These are phyloP conservation scores for Oligia strigilis DNA, from an alignment of 2,888 invertebrate genomes.

Conservation along the genomic window DNA sequence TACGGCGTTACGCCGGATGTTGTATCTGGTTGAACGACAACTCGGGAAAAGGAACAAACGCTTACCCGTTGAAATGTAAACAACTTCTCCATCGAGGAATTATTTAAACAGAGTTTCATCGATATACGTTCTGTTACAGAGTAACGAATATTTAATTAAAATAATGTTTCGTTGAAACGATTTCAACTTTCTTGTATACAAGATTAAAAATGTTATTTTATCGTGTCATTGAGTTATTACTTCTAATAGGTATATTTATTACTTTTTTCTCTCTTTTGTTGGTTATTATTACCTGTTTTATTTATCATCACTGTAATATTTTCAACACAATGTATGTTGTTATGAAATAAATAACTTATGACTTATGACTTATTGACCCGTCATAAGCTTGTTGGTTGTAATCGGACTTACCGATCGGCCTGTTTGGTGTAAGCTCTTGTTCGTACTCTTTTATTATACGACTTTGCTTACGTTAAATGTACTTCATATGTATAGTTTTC, in stretches of 20 bases:
- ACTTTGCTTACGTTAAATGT: not conserved
- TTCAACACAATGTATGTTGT: too few species aligned
- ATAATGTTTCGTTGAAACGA: not conserved
- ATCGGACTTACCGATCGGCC: not conserved
- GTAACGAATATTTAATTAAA: too few species aligned
- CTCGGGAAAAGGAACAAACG: slow-evolving; percentile 28
- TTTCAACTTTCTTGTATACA: slow-evolving; percentile 22
- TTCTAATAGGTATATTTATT: not conserved
- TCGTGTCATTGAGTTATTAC: not conserved
- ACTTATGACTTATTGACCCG: too few species aligned
- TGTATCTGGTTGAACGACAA: slow-evolving; percentile 25
- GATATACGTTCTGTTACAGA: not conserved
- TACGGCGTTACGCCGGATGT: slow-evolving; percentile 42
- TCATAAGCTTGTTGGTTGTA: not conserved
- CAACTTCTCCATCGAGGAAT: slow-evolving; percentile 7
- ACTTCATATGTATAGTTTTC: not conserved
- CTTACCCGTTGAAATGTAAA: slow-evolving; percentile 32
- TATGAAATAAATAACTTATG: too few species aligned
- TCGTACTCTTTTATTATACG: not conserved
- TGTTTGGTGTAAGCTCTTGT: not conserved
- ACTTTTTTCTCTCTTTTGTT: too few species aligned
- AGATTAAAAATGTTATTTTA: slow-evolving; percentile 6
- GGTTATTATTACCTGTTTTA: too few species aligned
- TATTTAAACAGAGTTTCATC: slow-evolving; percentile 11
- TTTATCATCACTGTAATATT: too few species aligned